phyloP scores from a whole-genome alignment of 2,888 invertebrate species.

The Cheilosia vulpina region DNA sequence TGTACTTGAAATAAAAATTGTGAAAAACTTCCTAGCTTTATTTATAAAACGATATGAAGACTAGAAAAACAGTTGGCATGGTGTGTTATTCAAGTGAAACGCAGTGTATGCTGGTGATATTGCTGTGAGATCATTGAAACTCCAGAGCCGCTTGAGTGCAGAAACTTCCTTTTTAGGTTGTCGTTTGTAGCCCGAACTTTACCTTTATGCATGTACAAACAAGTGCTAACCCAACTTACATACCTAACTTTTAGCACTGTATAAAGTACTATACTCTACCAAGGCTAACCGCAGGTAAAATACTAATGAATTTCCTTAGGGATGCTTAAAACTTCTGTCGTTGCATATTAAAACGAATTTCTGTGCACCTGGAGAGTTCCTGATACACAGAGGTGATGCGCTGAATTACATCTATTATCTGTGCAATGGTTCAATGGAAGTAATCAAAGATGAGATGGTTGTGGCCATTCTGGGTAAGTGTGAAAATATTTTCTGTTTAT shows the following conservation, averaged over 20 bases:
- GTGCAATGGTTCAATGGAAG: conserved; percentile 98
- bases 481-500: not conserved
- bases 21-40: too few relatives aligned
- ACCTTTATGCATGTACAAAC: too few relatives aligned
- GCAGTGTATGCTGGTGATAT: too few relatives aligned
- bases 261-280: not conserved
- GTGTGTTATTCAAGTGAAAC: too few relatives aligned
- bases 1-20: too few relatives aligned
- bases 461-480: conserved; percentile 96
- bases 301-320: conserved; percentile 82
- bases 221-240: not conserved
- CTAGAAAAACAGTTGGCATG: too few relatives aligned
- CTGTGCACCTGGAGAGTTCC: conserved; percentile 97
- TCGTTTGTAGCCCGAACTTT: too few relatives aligned
- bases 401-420: conserved; percentile 97
- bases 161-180: too few relatives aligned
- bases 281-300: not conserved
- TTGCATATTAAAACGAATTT: conserved; percentile 97
- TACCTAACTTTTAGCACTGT: not conserved
- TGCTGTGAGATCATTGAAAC: too few relatives aligned
- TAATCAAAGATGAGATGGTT: conserved; percentile 97
- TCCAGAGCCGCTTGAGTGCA: too few relatives aligned
- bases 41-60: too few relatives aligned
- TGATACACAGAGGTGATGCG: conserved; percentile 97
- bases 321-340: conserved; percentile 95